A percentile compares a stretch with the other conserved stretches of the same genome.
Evolutionary conservation across 2,113 vertebrate genomes (phyloP).

Genomic region (Clarias batrachus): DNA sequence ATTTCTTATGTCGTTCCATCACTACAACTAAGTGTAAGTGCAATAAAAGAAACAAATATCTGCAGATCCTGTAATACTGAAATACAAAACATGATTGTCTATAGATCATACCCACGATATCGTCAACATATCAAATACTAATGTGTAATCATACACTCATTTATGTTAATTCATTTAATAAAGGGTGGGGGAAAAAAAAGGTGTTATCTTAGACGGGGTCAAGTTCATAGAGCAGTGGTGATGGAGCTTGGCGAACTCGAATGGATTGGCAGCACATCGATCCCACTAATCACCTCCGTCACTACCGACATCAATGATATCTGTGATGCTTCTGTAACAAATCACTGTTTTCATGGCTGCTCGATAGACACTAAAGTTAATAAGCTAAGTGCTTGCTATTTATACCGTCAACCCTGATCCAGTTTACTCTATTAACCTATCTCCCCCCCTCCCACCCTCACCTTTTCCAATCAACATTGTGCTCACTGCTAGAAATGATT

Average conservation of each 20-base stretch:
- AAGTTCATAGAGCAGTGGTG: not conserved
- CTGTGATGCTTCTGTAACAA: not conserved
- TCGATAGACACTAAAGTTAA: not conserved
- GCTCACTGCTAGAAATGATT: constrained; percentile 68
- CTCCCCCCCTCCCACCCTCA: not conserved
- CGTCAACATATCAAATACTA: constrained; percentile 6
- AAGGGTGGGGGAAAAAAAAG: not conserved
- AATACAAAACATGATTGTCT: constrained; percentile 48
- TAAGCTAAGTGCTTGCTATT: not conserved
- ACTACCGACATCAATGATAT: not conserved
- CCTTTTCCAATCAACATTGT: constrained; percentile 67
- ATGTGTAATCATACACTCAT: constrained; percentile 10
- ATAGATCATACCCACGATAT: constrained; percentile 19
- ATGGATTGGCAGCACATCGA: not conserved
- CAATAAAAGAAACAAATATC: not conserved
- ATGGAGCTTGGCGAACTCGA: not conserved
- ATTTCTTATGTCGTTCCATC: not conserved
- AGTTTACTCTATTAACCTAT: constrained; percentile 13
- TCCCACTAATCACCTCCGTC: not conserved
- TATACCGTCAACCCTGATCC: constrained; percentile 43
- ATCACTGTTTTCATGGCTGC: not conserved
- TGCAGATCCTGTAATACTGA: constrained; percentile 46
- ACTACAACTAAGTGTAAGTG: not conserved
- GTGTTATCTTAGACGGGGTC: not conserved
- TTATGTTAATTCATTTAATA: not conserved